phyloP scores from a whole-genome alignment of 1,140 invertebrate genomes.

The Nixonia krombeini region DNA sequence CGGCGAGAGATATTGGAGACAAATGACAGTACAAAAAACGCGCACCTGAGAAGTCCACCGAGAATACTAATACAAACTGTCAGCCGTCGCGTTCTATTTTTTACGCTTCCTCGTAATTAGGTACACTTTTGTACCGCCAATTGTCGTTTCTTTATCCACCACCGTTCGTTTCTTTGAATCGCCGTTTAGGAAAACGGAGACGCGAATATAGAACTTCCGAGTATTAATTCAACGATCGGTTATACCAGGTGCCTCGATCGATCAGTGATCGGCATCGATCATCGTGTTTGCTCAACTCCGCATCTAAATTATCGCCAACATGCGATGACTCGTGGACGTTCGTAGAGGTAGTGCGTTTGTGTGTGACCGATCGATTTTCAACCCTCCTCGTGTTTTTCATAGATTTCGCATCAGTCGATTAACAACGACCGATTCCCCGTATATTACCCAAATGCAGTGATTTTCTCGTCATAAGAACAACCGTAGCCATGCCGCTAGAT shows the following conservation, averaged over 20 bases:
- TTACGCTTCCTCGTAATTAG: conserved; percentile 15
- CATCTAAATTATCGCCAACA: conserved; percentile 22
- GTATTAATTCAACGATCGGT: too few species aligned
- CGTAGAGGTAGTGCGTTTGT: conserved; percentile 9
- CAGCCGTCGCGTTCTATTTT: conserved; percentile 18
- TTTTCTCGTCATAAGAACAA: too few species aligned
- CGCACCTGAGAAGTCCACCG: conserved; percentile 60
- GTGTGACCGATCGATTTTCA: conserved; percentile 3
- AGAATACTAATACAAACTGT: conserved; percentile 40
- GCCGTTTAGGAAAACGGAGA: too few species aligned
- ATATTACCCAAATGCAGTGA: too few species aligned
- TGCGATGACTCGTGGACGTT: conserved; percentile 1
- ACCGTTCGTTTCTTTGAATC: too few species aligned
- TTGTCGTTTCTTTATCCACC: neutral
- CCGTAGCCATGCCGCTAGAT: too few species aligned
- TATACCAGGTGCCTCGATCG: conserved; percentile 10
- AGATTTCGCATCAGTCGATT: neutral
- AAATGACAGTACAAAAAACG: conserved; percentile 71
- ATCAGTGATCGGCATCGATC: conserved; percentile 26
- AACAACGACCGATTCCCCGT: too few species aligned
- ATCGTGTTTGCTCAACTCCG: conserved; percentile 6
- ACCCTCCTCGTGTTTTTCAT: neutral
- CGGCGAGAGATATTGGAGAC: conserved; percentile 69
- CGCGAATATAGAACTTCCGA: too few species aligned
- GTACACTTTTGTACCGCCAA: conserved; percentile 1